Evolutionary conservation across 2,113 vertebrate species (phyloP).

Genomic region (Micronisus gabar): DNA sequence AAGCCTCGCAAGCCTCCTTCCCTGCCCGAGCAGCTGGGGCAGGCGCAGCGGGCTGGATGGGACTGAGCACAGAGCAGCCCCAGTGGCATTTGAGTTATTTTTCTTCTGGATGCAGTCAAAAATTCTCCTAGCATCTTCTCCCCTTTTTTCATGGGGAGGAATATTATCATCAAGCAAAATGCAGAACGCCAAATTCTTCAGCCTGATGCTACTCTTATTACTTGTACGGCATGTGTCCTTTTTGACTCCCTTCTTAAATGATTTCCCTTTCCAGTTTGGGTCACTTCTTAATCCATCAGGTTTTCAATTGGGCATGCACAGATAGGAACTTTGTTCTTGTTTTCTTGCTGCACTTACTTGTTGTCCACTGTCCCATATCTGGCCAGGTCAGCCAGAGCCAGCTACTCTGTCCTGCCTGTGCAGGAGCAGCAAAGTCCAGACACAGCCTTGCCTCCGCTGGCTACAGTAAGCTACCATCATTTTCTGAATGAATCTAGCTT

Average conservation of each 20-base stretch:
- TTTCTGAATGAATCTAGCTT: neutral
- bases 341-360: neutral
- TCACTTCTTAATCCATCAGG: neutral
- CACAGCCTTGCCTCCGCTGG: neutral
- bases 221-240: neutral
- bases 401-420: neutral
- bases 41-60: neutral
- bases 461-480: neutral
- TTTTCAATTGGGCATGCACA: neutral
- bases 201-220: neutral
- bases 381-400: neutral
- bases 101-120: neutral
- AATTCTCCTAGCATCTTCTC: neutral
- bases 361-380: neutral
- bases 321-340: neutral
- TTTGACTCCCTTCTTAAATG: neutral
- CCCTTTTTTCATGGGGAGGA: neutral
- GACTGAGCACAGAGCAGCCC: neutral
- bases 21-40: neutral
- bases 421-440: neutral
- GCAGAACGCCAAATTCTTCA: neutral
- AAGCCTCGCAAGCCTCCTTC: accelerated
- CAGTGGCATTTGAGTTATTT: neutral
- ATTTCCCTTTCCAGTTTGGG: neutral
- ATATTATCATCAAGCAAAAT: neutral